phyloP scores from a whole-genome alignment of 2,888 invertebrate species.

The Tenthredo distinguenda region DNA sequence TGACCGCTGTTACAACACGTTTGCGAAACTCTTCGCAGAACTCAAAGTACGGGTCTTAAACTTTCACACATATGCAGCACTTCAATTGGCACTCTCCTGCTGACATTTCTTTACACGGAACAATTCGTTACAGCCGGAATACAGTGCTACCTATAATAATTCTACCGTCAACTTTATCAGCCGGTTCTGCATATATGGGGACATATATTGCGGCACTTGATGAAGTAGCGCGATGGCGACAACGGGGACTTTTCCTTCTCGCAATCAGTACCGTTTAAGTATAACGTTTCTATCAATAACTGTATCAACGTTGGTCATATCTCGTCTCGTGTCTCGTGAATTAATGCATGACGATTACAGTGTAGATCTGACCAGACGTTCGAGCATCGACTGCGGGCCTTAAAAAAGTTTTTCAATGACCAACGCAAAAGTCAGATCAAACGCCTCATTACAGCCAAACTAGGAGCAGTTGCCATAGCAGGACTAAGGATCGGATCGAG shows the following conservation, averaged over 20 bases:
- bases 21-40: not conserved
- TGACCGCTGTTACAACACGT: not conserved
- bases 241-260: not conserved
- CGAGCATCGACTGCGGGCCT: not conserved
- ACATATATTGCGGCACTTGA: conserved; percentile 67
- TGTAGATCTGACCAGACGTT: not conserved
- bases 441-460: not conserved
- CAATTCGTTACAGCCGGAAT: not conserved
- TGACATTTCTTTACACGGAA: not conserved
- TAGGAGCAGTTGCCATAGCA: not conserved
- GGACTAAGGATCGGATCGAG: not conserved
- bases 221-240: conserved; percentile 40
- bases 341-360: not conserved
- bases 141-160: not conserved
- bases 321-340: not conserved
- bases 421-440: not conserved
- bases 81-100: not conserved
- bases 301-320: not conserved
- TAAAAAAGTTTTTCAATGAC: not conserved
- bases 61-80: not conserved
- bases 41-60: not conserved
- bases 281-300: conserved; percentile 3
- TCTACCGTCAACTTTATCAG: not conserved
- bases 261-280: conserved; percentile 7
- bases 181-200: conserved; percentile 64